phyloP scores from a whole-genome alignment of 1,140 invertebrate species.

The Dendrolimus punctatus region DNA sequence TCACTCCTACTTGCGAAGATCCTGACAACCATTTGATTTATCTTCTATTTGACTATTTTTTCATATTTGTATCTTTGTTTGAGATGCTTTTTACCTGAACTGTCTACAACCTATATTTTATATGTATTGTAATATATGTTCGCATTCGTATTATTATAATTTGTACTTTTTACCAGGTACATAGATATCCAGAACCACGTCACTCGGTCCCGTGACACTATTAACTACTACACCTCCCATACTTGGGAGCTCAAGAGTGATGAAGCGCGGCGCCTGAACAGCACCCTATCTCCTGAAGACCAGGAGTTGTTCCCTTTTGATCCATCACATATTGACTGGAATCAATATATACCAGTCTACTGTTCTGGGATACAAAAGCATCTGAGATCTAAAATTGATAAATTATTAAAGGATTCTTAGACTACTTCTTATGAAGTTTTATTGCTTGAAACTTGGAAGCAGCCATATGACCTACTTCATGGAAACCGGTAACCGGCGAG shows the following conservation, averaged over 20 bases:
- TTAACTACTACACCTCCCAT: slow-evolving; percentile 5
- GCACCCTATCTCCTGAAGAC: slow-evolving; percentile 14
- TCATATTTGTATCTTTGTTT: too few species aligned
- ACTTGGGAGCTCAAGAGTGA: slow-evolving; percentile 13
- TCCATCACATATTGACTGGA: slow-evolving; percentile 69
- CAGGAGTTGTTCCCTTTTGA: slow-evolving; percentile 18
- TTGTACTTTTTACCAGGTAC: slow-evolving; percentile 10
- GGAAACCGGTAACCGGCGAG: too few species aligned
- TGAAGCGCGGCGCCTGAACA: slow-evolving; percentile 5
- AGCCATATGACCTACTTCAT: too few species aligned
- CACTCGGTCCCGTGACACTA: not conserved
- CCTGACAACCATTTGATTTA: not conserved
- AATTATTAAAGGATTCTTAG: too few species aligned
- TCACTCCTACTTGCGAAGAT: not conserved
- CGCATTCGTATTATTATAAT: too few species aligned
- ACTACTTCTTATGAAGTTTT: too few species aligned
- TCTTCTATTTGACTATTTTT: not conserved
- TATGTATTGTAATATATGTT: too few species aligned
- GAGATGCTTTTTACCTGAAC: too few species aligned
- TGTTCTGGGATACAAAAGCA: slow-evolving; percentile 26
- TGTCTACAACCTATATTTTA: too few species aligned
- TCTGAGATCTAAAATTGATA: not conserved
- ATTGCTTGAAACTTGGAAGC: too few species aligned
- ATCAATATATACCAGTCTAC: slow-evolving; percentile 72
- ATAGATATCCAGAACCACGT: slow-evolving; percentile 7